Evolutionary conservation across 2,888 invertebrate genomes (phyloP).

Genomic region (Tridacna gigas): DNA sequence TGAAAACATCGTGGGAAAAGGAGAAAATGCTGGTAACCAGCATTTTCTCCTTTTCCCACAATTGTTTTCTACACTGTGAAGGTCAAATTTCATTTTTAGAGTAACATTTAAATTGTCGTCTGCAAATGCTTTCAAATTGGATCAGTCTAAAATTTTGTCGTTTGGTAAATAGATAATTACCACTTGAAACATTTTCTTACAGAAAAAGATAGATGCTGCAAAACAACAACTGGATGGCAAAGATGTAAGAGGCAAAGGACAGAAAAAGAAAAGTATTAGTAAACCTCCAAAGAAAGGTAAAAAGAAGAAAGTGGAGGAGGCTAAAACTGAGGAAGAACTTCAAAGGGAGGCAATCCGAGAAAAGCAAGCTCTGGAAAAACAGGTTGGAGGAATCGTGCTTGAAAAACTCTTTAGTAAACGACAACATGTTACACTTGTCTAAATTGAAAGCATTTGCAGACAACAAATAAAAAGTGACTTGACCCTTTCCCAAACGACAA

Average conservation of each 20-base stretch:
- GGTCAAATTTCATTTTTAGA: no score
- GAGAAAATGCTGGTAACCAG: no score
- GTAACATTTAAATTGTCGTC: no score
- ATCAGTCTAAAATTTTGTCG: no score
- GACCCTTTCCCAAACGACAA: background rate
- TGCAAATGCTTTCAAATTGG: no score
- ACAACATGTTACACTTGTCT: background rate
- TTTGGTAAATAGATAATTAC: background rate
- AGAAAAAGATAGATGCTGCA: constrained; percentile 68
- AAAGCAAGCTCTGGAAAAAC: constrained; percentile 54
- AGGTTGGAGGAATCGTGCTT: constrained; percentile 26
- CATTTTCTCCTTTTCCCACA: no score
- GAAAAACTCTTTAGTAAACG: background rate
- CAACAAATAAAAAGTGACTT: background rate
- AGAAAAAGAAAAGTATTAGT: constrained; percentile 36
- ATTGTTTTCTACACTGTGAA: no score
- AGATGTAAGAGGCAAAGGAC: constrained; percentile 24
- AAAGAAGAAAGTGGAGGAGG: constrained; percentile 52
- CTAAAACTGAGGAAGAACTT: constrained; percentile 62
- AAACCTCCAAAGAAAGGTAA: constrained; percentile 46
- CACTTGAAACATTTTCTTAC: background rate
- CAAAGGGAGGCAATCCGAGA: constrained; percentile 71
- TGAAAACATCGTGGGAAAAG: no score
- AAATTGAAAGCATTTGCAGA: background rate
- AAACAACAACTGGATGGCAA: constrained; percentile 64